A percentile compares a stretch with the other conserved stretches of the same genome.
Evolutionary conservation across 2,888 invertebrate species (phyloP).

Genomic region (Drosophila kambysellisi): DNA sequence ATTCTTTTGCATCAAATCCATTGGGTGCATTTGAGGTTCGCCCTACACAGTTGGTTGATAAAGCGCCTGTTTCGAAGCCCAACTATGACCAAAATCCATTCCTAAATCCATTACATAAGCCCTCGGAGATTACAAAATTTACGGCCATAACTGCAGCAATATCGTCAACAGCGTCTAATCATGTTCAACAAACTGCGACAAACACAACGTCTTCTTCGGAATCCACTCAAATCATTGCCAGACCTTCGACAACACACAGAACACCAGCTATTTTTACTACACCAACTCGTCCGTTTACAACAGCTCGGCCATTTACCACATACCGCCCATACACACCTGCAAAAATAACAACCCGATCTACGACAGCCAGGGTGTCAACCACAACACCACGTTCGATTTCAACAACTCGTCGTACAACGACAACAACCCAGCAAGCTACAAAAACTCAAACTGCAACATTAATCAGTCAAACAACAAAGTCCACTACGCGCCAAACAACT

Average conservation of each 20-base stretch:
- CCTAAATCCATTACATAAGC: slow-evolving; percentile 29
- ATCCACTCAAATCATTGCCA: slow-evolving; percentile 17
- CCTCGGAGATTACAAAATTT: slow-evolving; percentile 53
- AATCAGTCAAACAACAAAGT: slow-evolving; percentile 17
- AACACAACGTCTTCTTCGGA: slow-evolving; percentile 9
- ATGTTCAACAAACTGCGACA: slow-evolving; percentile 1
- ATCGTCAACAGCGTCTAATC: slow-evolving; percentile 16
- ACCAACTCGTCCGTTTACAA: slow-evolving; percentile 25
- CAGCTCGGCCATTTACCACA: slow-evolving; percentile 16
- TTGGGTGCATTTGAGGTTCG: neutral
- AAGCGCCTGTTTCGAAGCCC: slow-evolving; percentile 15
- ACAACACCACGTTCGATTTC: slow-evolving; percentile 14
- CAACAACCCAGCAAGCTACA: slow-evolving; percentile 15
- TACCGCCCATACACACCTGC: slow-evolving; percentile 10
- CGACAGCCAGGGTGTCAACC: slow-evolving; percentile 4
- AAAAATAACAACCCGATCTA: slow-evolving; percentile 13
- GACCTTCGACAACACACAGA: slow-evolving; percentile 28
- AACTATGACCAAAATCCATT: slow-evolving; percentile 58
- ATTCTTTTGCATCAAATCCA: slow-evolving; percentile 49
- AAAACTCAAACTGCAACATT: neutral
- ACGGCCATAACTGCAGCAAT: slow-evolving; percentile 39
- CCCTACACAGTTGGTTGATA: neutral
- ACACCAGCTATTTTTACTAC: slow-evolving; percentile 35
- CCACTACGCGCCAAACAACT: slow-evolving; percentile 19
- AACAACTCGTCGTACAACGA: slow-evolving; percentile 10